A percentile compares a stretch with the other conserved stretches of the same genome.
Evolutionary conservation across 2,113 vertebrate genomes (phyloP).

Genomic region (Anguilla japonica): DNA sequence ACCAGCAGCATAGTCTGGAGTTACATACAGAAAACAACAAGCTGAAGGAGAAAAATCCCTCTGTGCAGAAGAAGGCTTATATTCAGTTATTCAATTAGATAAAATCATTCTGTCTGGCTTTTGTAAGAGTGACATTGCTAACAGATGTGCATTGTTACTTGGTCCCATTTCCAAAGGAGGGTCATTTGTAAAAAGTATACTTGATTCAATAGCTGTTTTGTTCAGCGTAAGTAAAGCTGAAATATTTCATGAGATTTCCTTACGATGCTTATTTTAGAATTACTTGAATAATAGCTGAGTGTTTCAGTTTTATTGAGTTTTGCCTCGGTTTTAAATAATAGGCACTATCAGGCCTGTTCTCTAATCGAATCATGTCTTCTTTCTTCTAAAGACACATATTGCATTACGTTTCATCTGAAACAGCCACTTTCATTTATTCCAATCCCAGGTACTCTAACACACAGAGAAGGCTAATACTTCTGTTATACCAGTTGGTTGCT

Average conservation of each 20-base stretch:
- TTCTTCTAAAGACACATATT: neutral
- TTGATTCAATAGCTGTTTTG: neutral
- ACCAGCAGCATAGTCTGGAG: neutral
- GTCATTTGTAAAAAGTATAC: neutral
- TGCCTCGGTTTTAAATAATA: neutral
- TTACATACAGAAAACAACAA: neutral
- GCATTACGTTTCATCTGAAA: neutral
- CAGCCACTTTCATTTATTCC: neutral
- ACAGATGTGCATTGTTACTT: neutral
- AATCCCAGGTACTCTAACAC: neutral
- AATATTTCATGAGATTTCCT: neutral
- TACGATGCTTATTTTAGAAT: neutral
- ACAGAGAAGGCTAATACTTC: neutral
- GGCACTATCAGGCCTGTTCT: neutral
- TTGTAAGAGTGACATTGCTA: neutral
- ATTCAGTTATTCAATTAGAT: neutral
- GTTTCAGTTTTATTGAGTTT: neutral
- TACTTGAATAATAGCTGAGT: neutral
- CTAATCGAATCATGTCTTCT: neutral
- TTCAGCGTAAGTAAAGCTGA: neutral
- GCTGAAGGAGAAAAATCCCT: neutral
- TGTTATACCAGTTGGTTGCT: neutral
- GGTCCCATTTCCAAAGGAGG: neutral
- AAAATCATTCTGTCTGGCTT: neutral
- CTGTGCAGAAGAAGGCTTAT: neutral